Percentiles rank a stretch among this genome's conserved stretches.
phyloP scores from a whole-genome alignment of 2,888 invertebrate genomes.

The Drosophila gaucha region DNA sequence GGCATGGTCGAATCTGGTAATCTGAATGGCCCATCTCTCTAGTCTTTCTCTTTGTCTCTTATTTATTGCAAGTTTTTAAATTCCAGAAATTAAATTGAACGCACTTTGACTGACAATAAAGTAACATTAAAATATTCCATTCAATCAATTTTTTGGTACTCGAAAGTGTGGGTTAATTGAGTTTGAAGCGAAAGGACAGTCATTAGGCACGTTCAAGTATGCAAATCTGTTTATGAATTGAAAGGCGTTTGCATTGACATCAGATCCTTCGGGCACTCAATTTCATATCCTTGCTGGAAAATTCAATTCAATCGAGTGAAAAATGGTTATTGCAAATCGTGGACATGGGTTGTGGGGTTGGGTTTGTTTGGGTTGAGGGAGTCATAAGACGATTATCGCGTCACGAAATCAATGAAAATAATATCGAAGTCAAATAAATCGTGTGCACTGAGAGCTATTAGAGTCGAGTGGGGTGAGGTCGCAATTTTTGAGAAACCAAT shows the following conservation, averaged over 20 bases:
- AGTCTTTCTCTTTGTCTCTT: neutral
- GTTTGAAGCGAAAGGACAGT: constrained; percentile 6
- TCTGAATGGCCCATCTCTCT: too few relatives aligned
- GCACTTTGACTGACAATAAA: neutral
- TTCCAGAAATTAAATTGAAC: neutral
- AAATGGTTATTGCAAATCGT: constrained; percentile 17
- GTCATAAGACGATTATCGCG: constrained; percentile 49
- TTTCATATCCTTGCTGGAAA: neutral
- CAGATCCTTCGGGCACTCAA: neutral
- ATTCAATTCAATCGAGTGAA: constrained; percentile 30
- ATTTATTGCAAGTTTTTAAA: neutral
- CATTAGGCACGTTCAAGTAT: constrained; percentile 27
- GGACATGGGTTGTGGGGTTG: neutral
- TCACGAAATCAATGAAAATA: constrained; percentile 50
- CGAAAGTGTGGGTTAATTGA: constrained; percentile 10
- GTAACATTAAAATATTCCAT: neutral
- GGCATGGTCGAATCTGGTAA: too few relatives aligned
- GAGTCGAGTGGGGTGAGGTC: constrained; percentile 12
- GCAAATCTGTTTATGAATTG: constrained; percentile 14
- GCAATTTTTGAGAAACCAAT: constrained; percentile 59
- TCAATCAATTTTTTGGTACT: neutral
- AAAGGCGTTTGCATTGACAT: constrained; percentile 10
- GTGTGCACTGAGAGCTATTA: constrained; percentile 27
- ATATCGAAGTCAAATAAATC: constrained; percentile 59
- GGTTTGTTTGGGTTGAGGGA: too few relatives aligned